Base-by-base conservation (phyloP, 2,888 invertebrate genomes). In the Kryphioiulus occultus region DNA sequence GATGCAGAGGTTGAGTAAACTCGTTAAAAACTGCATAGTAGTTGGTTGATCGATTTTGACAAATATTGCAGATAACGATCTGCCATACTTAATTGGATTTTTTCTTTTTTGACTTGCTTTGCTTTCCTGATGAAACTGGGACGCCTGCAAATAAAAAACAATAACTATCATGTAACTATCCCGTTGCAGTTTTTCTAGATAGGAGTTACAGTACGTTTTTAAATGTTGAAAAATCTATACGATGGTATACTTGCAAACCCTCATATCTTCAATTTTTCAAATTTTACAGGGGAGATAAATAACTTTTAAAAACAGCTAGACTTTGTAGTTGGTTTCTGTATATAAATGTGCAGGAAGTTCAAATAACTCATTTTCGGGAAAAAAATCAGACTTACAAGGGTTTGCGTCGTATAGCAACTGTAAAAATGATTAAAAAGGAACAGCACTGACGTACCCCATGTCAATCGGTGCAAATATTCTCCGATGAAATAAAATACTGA, bases 401-500 rank as follows among this genome's bases (percentile, higher is more conserved):
- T n/a, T n/a, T 39, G 39, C 39, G 9, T 39, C 3, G 3, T 39
- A 3, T 39, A 5, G 3, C 39, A 44, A 44, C 44, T 12, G 10
- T 44, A 44, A 10, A 10, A 44, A 44, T 44, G 3, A 9, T 44
- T 4, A 44, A 39, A 47, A 53, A 53, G 0, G 1, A 53, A 1
- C 1, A 53, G n/a, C 17, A 53, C 19, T 19, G n/a, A 5, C 91
- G 94, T 94, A 91, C 95, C 94, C 97, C 97, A 97, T 89, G 96
- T 92, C 89, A 94, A 92, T 89, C 92, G 93, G 91, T 97, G 96
- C 87, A 96, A 90, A 88, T 93, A 93, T 91, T 97, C 96, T 53
- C 97, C 97, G 68, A 94, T 90, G 88, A 95, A 91, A 92, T 96
- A 97, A 90, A 96, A 93, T 3, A 92, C 92, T 85, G 96, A 92